phyloP scores from a whole-genome alignment of 2,888 invertebrate species.

The Synergus japonicus region DNA sequence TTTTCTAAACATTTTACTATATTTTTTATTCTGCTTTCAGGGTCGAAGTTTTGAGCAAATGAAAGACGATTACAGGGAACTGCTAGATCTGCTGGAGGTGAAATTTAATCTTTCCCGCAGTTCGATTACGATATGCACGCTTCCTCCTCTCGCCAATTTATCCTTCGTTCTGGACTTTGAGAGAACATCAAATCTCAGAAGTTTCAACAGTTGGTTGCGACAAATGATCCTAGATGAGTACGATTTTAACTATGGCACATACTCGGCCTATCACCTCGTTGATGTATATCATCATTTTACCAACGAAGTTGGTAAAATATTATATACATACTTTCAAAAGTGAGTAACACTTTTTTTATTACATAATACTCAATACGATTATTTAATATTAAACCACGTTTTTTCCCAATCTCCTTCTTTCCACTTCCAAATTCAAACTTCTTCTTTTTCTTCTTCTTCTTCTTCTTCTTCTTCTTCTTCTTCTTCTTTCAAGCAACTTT shows the following conservation, averaged over 20 bases:
- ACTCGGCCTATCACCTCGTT: neutral
- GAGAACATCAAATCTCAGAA: neutral
- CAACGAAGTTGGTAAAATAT: neutral
- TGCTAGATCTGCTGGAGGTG: neutral
- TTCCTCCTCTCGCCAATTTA: constrained; percentile 6
- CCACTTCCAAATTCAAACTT: too few relatives aligned
- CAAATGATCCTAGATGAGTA: neutral
- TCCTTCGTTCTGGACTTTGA: neutral
- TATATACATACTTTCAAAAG: neutral
- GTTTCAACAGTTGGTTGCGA: neutral
- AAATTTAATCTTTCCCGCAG: neutral
- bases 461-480: too few relatives aligned
- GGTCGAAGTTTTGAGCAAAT: neutral
- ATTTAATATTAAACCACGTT: too few relatives aligned
- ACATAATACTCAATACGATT: too few relatives aligned
- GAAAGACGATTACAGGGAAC: neutral
- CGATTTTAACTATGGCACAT: neutral
- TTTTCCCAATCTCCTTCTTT: too few relatives aligned
- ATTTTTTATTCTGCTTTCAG: neutral
- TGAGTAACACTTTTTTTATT: neutral
- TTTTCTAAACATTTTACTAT: too few relatives aligned
- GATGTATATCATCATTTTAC: neutral
- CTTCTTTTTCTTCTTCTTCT: too few relatives aligned
- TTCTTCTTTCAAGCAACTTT: too few relatives aligned
- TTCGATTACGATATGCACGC: neutral